Conservation (phyloP, 2,888 invertebrate genomes). For the Drosophila anceps region DNA sequence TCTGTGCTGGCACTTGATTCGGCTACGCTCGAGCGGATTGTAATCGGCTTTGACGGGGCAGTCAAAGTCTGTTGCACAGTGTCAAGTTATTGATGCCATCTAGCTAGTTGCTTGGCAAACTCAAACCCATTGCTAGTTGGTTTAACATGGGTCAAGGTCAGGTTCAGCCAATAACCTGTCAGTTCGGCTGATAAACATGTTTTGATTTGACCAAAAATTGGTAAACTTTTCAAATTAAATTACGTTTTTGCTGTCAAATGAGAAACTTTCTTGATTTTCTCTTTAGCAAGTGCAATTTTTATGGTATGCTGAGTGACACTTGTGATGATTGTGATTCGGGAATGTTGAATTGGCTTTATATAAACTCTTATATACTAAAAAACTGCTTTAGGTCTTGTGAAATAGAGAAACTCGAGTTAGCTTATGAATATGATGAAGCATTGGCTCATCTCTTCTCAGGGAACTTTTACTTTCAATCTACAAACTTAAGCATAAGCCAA, state of each 20-base stretch:
- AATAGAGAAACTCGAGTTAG: neutral
- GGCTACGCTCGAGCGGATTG: constrained; percentile 15
- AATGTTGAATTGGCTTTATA: neutral
- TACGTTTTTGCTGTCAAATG: neutral
- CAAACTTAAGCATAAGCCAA: neutral
- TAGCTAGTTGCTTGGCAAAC: neutral
- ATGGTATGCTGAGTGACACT: neutral
- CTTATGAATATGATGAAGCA: neutral
- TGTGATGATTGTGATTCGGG: neutral
- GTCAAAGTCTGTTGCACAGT: constrained; percentile 5
- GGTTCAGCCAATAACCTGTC: neutral
- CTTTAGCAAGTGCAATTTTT: neutral
- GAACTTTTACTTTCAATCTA: neutral
- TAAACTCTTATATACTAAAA: no score
- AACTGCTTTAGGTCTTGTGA: no score
- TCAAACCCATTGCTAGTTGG: constrained; percentile 5
- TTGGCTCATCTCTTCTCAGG: neutral
- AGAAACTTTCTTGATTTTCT: neutral
- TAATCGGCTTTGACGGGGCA: constrained; percentile 28
- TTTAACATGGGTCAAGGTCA: constrained; percentile 6
- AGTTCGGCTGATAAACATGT: neutral
- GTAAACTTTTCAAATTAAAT: constrained; percentile 1
- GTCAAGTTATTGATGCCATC: constrained; percentile 14
- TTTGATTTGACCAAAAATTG: neutral
- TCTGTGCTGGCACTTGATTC: constrained; percentile 18